phyloP scores from a whole-genome alignment of 2,888 invertebrate species.

The Hemistola chrysoprasaria region DNA sequence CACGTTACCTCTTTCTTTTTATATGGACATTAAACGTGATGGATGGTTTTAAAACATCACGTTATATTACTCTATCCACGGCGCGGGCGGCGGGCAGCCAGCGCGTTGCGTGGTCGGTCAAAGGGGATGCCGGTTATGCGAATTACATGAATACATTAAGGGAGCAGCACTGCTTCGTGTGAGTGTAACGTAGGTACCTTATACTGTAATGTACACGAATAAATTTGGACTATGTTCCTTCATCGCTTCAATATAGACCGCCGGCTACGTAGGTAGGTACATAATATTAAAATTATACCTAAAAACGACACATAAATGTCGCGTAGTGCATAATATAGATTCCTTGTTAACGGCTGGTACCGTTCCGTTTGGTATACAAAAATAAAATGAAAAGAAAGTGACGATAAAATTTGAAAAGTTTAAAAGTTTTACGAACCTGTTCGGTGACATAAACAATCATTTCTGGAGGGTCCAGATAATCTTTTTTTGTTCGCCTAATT shows the following conservation, averaged over 20 bases:
- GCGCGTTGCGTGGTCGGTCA: conserved; percentile 81
- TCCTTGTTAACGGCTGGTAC: conserved; percentile 42
- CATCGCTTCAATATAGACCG: conserved; percentile 63
- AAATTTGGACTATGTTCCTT: conserved; percentile 77
- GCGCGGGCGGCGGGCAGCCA: too few species aligned
- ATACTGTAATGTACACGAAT: conserved; percentile 79
- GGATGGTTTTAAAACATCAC: conserved; percentile 81
- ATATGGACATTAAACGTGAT: conserved; percentile 79
- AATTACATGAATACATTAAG: conserved; percentile 83
- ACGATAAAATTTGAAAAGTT: conserved; percentile 42
- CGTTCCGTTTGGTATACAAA: conserved; percentile 26
- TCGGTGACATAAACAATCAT: conserved; percentile 55
- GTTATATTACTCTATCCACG: conserved; percentile 80
- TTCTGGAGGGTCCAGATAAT: conserved; percentile 51
- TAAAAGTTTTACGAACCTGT: conserved; percentile 43
- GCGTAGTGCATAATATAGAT: conserved; percentile 57
- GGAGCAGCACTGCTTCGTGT: conserved; percentile 71
- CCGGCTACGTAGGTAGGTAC: conserved; percentile 58
- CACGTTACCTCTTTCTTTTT: conserved; percentile 69
- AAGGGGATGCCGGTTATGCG: conserved; percentile 81
- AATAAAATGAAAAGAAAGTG: conserved; percentile 31
- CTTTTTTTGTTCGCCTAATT: conserved; percentile 69
- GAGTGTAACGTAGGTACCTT: conserved; percentile 77
- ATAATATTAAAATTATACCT: too few species aligned
- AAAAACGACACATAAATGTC: conserved; percentile 52